These are phyloP conservation scores for Dryocosmus kuriphilus DNA, from an alignment of 2,888 invertebrate species.

Conservation along the genomic window DNA sequence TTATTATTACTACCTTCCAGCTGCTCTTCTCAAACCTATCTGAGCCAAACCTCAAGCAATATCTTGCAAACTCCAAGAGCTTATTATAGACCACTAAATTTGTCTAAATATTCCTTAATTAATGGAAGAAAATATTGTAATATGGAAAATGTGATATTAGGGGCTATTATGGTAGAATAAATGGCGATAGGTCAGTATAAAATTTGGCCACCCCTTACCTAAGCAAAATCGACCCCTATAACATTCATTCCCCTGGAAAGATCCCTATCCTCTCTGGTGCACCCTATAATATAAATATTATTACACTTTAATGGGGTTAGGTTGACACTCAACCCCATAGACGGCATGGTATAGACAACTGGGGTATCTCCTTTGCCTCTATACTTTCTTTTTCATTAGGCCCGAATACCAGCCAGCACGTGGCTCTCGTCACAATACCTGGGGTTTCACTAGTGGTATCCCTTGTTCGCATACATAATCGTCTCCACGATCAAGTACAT, in stretches of 20 bases:
- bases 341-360: conserved; percentile 58
- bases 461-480: conserved; percentile 37
- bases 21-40: conserved; percentile 2
- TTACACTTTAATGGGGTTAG: conserved; percentile 78
- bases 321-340: conserved; percentile 72
- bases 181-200: conserved; percentile 26
- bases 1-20: conserved; percentile 33
- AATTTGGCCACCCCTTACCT: conserved; percentile 48
- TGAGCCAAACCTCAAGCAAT: conserved; percentile 19
- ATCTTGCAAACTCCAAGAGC: background rate
- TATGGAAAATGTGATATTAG: background rate
- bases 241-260: conserved; percentile 61
- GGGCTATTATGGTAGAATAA: background rate
- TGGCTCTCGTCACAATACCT: conserved; percentile 57
- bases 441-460: conserved; percentile 49
- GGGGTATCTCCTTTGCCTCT: conserved; percentile 52
- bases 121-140: no score
- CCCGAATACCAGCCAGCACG: conserved; percentile 65
- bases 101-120: background rate
- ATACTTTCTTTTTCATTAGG: conserved; percentile 70
- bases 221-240: conserved; percentile 59
- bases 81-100: background rate
- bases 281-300: conserved; percentile 78
- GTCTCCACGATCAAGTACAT: conserved; percentile 5
- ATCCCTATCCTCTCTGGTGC: conserved; percentile 69